Evolutionary conservation across 2,888 invertebrate species (phyloP), one percentile per base, ranked within the genome.

Genomic region (Pseudoips prasinana): DNA sequence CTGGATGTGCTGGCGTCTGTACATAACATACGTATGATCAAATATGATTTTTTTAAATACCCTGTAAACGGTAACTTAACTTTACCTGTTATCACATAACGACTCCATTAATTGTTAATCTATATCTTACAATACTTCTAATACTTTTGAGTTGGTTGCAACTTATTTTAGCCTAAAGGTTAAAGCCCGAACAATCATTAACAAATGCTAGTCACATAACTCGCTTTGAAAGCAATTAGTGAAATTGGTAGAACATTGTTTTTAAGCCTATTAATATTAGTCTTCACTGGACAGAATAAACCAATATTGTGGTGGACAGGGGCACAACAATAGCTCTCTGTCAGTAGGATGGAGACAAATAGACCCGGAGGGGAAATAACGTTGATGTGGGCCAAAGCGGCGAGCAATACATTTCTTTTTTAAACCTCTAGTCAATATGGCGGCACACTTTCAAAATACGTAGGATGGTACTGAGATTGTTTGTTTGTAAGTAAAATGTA

Each of bases 311-410:
- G 67, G 73, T 70, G 75, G 76, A 73, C 77, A 68, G 62, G 61
- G 53, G 46, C 61, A 44, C 49, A 75, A 83, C 81, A 84, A 83
- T 84, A 71, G 72, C 68, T 81, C 77, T 75, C 71, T 74, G 83
- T 79, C 84, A 71, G 59, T 25, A 34, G 44, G 75, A 73, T 75
- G 60, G 65, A 76, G 85, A 84, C 72, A 82, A 82, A 84, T 83
- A 70, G 78, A 70, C 43, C 41, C 51, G 45, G 22, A 39, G 55
- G 35, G 32, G 35, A 45, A 44, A 45, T 46, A 44, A 43, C 43
- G 29, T 46, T 46, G 57, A 53, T 58, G 46, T 30, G 28, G 44
- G 37, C 28, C 39, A 46, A 44, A 32, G 27, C 38, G 48, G 29
- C 29, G 38, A 38, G 48, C 56, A 59, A 60, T 67, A 67, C 59